Conservation (phyloP, 1,140 invertebrate species). For the Apis florea region DNA sequence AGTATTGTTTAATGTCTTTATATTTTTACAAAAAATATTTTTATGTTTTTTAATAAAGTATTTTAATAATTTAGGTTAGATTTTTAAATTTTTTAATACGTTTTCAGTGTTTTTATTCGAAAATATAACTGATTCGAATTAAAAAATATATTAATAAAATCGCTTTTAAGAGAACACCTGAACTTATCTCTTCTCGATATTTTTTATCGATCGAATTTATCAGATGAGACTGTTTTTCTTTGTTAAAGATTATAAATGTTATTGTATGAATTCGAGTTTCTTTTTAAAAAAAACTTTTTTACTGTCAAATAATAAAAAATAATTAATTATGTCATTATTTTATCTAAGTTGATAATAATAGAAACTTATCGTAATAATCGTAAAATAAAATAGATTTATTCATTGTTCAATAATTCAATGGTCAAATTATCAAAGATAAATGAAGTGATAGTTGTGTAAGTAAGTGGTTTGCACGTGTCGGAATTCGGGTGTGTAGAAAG, state of each 20-base stretch:
- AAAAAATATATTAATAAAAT: not conserved
- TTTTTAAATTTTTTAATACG: no score
- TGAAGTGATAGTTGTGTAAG: conserved; percentile 34
- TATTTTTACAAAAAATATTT: no score
- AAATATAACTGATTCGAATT: not conserved
- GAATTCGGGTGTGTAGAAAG: conserved; percentile 40
- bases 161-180: not conserved
- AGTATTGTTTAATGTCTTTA: no score
- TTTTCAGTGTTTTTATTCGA: no score
- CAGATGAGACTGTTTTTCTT: not conserved
- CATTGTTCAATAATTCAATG: not conserved
- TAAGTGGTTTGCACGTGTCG: conserved; percentile 8
- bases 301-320: not conserved
- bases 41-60: no score
- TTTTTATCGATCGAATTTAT: not conserved
- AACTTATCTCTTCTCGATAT: not conserved
- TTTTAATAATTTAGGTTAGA: no score
- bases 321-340: not conserved
- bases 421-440: not conserved
- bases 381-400: not conserved
- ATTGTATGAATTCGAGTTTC: not conserved
- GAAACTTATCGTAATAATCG: not conserved
- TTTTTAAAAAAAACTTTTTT: no score
- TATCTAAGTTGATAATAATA: no score
- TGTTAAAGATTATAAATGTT: not conserved